phyloP scores from a whole-genome alignment of 2,888 invertebrate species.

The Strigamia crassipes region DNA sequence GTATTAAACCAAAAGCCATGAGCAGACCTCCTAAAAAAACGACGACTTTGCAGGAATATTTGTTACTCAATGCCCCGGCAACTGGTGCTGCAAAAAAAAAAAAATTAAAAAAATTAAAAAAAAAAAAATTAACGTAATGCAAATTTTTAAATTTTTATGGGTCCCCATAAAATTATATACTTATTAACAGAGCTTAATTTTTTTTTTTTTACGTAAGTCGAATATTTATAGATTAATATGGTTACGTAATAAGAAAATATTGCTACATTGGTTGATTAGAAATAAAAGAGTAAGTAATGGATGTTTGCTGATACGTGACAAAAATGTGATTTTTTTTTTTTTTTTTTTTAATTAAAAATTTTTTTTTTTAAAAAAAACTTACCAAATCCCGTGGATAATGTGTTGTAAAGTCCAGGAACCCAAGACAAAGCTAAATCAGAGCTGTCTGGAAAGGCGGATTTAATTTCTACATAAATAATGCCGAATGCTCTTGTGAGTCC shows the following conservation, averaged over 20 bases:
- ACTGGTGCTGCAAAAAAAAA: slow-evolving; percentile 65
- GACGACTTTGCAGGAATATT: slow-evolving; percentile 68
- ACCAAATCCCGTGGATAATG: slow-evolving; percentile 54
- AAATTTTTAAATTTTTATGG: slow-evolving; percentile 18
- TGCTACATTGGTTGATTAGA: too few species aligned
- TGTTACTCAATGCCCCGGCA: slow-evolving; percentile 73
- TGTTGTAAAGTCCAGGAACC: slow-evolving; percentile 54
- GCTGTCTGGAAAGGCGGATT: slow-evolving; percentile 52
- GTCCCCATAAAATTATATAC: background rate
- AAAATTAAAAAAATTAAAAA: slow-evolving; percentile 12
- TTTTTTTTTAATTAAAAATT: too few species aligned
- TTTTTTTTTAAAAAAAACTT: too few species aligned
- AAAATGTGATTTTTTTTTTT: too few species aligned
- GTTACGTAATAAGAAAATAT: background rate
- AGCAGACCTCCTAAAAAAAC: slow-evolving; percentile 75
- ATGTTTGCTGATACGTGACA: background rate
- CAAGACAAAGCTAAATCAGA: slow-evolving; percentile 59
- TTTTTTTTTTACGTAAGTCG: background rate
- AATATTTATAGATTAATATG: background rate
- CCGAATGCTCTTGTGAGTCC: slow-evolving; percentile 52
- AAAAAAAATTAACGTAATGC: background rate
- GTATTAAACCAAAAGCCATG: slow-evolving; percentile 71
- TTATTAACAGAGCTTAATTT: background rate
- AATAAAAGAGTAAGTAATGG: too few species aligned
- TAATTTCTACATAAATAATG: slow-evolving; percentile 53